Conservation (phyloP, 2,113 vertebrate species). For the Mastomys natalensis region DNA sequence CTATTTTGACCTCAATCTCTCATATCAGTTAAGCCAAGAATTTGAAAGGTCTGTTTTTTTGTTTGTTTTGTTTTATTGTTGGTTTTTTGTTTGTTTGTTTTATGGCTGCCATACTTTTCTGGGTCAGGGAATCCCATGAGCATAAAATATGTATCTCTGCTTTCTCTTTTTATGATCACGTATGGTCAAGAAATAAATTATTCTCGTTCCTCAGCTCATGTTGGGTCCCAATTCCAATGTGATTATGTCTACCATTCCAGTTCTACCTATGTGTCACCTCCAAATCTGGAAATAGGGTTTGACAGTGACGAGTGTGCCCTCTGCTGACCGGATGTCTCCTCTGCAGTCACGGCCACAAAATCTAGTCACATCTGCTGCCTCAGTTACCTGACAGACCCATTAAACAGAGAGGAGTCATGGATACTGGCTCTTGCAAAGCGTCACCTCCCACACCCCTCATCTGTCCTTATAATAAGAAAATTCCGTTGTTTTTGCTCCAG, state of each 20-base stretch:
- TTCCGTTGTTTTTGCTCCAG: conserved; percentile 44
- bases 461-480: neutral
- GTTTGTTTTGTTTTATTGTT: neutral
- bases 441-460: conserved; percentile 43
- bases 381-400: neutral
- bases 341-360: conserved; percentile 40
- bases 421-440: neutral
- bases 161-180: conserved; percentile 42
- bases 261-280: conserved; percentile 37
- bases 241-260: conserved; percentile 10
- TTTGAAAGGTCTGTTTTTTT: neutral
- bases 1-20: neutral
- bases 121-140: neutral
- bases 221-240: neutral
- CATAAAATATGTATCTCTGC: neutral
- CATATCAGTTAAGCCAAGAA: neutral
- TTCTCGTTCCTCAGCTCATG: neutral
- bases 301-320: conserved; percentile 77
- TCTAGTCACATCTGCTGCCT: neutral
- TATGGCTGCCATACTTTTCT: neutral
- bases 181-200: conserved; percentile 21
- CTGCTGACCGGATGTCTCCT: conserved; percentile 76
- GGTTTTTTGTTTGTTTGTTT: neutral
- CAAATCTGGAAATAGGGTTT: conserved; percentile 64
- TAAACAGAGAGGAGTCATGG: neutral